Evolutionary conservation across 2,113 vertebrate species (phyloP).

Genomic region (Nothobranchius kuhntae): DNA sequence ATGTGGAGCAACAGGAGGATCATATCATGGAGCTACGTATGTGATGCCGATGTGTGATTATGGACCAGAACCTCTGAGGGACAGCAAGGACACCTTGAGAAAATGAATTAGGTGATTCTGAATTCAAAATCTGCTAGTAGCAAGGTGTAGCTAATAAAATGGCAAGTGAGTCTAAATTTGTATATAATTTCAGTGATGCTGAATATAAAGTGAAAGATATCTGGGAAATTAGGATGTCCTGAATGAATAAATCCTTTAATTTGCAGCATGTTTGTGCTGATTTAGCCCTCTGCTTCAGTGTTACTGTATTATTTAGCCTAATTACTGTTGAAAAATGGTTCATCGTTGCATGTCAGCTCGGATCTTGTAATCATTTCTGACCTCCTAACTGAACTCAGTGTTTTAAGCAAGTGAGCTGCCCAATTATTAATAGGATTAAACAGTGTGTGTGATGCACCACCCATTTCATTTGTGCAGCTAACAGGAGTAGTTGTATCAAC

Average conservation of each 20-base stretch:
- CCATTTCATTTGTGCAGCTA: conserved; percentile 64
- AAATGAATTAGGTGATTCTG: too few relatives aligned
- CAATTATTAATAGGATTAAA: conserved; percentile 88
- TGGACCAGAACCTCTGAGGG: too few relatives aligned
- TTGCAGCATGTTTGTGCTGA: conserved; percentile 64
- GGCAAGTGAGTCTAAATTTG: too few relatives aligned
- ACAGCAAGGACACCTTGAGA: too few relatives aligned
- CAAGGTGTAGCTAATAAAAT: too few relatives aligned
- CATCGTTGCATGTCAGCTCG: conserved; percentile 86
- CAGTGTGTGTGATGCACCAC: conserved; percentile 67
- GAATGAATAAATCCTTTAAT: conserved; percentile 11
- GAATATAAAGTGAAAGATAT: too few relatives aligned
- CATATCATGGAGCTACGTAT: too few relatives aligned
- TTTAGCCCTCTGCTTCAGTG: conserved; percentile 76
- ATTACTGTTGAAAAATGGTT: conserved; percentile 93
- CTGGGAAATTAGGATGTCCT: background rate
- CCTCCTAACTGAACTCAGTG: conserved; percentile 89
- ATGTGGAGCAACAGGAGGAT: too few relatives aligned
- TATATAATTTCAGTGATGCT: background rate
- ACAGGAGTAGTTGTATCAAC: conserved; percentile 40
- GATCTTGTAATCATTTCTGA: conserved; percentile 94
- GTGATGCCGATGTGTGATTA: too few relatives aligned
- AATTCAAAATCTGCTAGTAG: too few relatives aligned
- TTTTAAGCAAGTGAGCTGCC: conserved; percentile 92
- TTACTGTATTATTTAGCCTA: conserved; percentile 91